These are phyloP conservation scores for Harpagus bidentatus DNA, from an alignment of 2,113 vertebrate genomes.

Conservation along the genomic window DNA sequence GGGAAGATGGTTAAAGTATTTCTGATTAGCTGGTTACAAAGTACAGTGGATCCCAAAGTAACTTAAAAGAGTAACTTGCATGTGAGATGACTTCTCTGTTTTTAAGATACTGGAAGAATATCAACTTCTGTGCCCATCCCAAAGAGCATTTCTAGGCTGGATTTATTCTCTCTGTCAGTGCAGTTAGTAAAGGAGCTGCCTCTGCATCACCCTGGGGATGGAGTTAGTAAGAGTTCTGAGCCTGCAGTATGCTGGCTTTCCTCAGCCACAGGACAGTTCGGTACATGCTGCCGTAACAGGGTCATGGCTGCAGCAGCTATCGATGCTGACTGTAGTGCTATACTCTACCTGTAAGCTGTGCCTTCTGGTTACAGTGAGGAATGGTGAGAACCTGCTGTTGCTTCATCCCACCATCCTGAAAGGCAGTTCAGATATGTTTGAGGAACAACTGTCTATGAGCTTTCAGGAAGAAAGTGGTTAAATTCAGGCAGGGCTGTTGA, in stretches of 20 bases:
- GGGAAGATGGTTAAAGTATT: not conserved
- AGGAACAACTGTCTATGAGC: not conserved
- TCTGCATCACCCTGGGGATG: not conserved
- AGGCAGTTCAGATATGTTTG: not conserved
- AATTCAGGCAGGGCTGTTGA: not conserved
- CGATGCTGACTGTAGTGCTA: accelerated
- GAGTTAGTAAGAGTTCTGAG: not conserved
- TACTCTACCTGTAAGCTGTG: not conserved
- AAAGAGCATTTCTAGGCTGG: not conserved
- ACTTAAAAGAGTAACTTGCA: not conserved
- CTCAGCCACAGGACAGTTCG: not conserved
- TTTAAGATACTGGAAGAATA: not conserved
- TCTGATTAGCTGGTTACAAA: not conserved
- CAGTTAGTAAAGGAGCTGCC: not conserved
- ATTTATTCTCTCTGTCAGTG: not conserved
- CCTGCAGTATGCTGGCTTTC: not conserved
- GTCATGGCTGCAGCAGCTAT: not conserved
- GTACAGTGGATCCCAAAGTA: not conserved
- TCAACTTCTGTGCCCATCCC: not conserved
- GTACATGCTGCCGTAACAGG: accelerated
- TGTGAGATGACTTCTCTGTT: not conserved
- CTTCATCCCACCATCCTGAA: not conserved
- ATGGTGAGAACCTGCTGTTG: not conserved
- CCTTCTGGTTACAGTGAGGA: not conserved
- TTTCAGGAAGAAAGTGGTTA: not conserved